Conservation (phyloP, 2,888 invertebrate species). For the Himalopsyche kuldschensis region DNA sequence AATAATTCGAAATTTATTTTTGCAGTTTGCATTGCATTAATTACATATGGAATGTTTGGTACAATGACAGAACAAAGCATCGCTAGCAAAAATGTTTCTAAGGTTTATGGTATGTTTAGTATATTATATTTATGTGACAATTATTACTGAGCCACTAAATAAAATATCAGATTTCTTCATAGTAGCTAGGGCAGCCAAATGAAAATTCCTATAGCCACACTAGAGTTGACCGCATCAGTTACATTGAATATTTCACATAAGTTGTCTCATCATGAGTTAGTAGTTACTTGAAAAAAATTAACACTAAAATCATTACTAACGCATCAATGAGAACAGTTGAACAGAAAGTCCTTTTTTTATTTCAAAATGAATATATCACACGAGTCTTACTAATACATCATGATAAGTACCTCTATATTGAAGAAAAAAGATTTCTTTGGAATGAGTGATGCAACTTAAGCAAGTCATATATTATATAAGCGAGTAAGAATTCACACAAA, state of each 20-base stretch:
- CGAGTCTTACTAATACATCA: background rate
- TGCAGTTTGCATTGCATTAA: background rate
- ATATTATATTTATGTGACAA: background rate
- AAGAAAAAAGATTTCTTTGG: background rate
- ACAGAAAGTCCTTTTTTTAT: too few species aligned
- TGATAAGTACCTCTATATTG: background rate
- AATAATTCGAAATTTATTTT: background rate
- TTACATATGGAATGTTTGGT: background rate
- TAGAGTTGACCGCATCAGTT: background rate
- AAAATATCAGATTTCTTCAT: background rate
- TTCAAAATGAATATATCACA: background rate
- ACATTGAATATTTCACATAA: background rate
- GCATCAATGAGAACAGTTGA: background rate
- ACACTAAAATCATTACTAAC: background rate
- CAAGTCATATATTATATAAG: background rate
- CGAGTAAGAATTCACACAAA: background rate
- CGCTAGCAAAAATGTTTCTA: background rate
- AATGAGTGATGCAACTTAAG: background rate
- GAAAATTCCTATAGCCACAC: too few species aligned
- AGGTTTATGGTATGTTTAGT: background rate
- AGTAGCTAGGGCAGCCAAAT: background rate
- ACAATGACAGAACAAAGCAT: background rate
- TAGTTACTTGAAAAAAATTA: background rate
- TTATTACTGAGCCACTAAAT: background rate
- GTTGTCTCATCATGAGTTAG: background rate